Percentiles rank a stretch among this genome's conserved stretches.
These are phyloP conservation scores for Seira sanloemensis DNA, from an alignment of 2,888 invertebrate genomes.

Conservation along the genomic window DNA sequence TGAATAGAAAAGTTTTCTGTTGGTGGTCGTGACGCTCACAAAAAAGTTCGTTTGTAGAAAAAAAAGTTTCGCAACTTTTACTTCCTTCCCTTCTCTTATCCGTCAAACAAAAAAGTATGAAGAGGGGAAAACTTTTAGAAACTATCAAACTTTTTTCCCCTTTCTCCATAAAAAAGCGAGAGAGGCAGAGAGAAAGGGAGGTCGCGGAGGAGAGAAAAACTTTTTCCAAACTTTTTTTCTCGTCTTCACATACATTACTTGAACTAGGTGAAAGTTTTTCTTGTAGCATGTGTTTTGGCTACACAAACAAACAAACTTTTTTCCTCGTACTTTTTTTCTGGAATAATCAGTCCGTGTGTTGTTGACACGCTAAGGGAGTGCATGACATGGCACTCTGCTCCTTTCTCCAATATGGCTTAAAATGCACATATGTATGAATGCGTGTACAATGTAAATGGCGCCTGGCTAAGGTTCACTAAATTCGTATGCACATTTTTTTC, in stretches of 20 bases:
- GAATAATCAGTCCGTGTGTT: background rate
- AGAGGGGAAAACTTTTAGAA: slow-evolving; percentile 17
- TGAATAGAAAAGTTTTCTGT: background rate
- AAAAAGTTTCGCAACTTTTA: slow-evolving; percentile 15
- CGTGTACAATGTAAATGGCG: background rate
- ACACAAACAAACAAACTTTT: background rate
- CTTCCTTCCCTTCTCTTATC: slow-evolving; percentile 20
- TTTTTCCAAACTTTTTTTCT: slow-evolving; percentile 28
- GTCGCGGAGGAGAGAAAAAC: slow-evolving; percentile 16
- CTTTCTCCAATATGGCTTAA: background rate
- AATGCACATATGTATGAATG: background rate
- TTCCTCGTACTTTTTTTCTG: background rate
- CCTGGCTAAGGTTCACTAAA: too few species aligned
- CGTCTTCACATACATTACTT: background rate
- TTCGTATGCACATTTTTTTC: too few species aligned
- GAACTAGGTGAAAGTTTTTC: slow-evolving; percentile 58
- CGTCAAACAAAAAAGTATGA: slow-evolving; percentile 20
- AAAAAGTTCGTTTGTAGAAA: background rate
- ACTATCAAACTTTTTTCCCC: slow-evolving; percentile 25
- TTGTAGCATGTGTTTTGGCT: slow-evolving; percentile 24
- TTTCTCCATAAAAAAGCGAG: slow-evolving; percentile 9
- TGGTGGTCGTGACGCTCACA: slow-evolving; percentile 2
- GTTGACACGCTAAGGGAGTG: background rate
- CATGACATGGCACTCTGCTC: background rate
- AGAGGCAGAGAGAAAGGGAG: slow-evolving; percentile 15